Evolutionary conservation across 2,888 invertebrate species (phyloP), one percentile per base, ranked within the genome.

Genomic region (Drosophila melanocephala): DNA sequence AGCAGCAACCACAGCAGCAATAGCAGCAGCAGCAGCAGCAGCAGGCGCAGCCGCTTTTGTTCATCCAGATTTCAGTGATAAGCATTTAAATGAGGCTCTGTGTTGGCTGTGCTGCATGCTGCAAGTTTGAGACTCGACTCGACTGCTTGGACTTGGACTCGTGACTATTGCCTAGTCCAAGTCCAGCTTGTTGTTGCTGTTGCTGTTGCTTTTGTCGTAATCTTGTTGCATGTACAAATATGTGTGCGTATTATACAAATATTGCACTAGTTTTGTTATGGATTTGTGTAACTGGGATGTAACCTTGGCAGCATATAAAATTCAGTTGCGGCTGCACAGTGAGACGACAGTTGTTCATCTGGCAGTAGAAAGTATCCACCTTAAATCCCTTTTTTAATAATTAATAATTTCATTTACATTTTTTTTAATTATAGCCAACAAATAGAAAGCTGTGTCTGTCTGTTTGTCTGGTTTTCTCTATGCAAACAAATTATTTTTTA

Each of bases 51-150:
- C 83, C 87, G 89, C 91, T 91, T 91, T 91, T 91, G 90, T 91
- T 91, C 83, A 83, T 89, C 81, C 84, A 85, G 91, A 91, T 91
- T 79, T 73, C 77, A 76, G 81, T 87, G 91, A 91, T 91, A 91
- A 91, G 90, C 90, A 91, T 89, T 91, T 88, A 89, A 91, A 91
- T 91, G 91, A 91, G 89, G 81, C 88, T 79, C 77, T 56, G 37
- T 56, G 55, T 19, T 55, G 44, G 22, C 22, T 47, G 26, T 69
- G 72, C 64, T 72, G 66, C 71, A 67, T 53, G 47, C 26, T 47
- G 57, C n/a, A 39, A 30, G 39, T 57, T 69, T 61, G 66, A 47
- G 62, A 68, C 65, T 57, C 22, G 22, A 58, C 26, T 56, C 37
- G 33, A 60, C n/a, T 50, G 59, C 57, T 50, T 60, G 51, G 57